A percentile compares a stretch with the other conserved stretches of the same genome.
Evolutionary conservation across 2,797 vertebrate genomes (phyloP).

Genomic region (Brachymystax lenok): DNA sequence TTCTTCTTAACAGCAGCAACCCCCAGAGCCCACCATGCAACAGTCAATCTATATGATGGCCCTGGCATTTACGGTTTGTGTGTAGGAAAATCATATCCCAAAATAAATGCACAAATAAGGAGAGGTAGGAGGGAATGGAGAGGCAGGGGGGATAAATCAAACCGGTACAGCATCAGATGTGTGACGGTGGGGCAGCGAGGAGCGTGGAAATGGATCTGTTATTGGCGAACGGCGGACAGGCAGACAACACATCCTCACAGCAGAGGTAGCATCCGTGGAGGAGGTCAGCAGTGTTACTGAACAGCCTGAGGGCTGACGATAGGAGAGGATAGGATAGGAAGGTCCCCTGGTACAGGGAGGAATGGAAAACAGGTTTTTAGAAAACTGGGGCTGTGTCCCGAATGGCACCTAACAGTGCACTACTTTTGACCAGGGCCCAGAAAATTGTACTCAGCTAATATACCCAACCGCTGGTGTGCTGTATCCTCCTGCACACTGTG

Average conservation of each 20-base stretch:
- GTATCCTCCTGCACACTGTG: background rate
- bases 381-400: background rate
- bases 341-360: constrained; percentile 33
- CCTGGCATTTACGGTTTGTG: constrained; percentile 40
- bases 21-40: constrained; percentile 19
- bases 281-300: constrained; percentile 46
- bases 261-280: constrained; percentile 41
- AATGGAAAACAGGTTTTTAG: constrained; percentile 13
- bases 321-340: constrained; percentile 45
- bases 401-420: background rate
- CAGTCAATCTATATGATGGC: constrained; percentile 64
- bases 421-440: background rate
- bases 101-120: constrained; percentile 50
- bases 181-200: constrained; percentile 31
- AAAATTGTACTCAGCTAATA: background rate
- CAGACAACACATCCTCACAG: constrained; percentile 41
- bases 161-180: constrained; percentile 45
- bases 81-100: constrained; percentile 53
- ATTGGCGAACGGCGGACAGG: constrained; percentile 34
- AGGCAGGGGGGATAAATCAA: constrained; percentile 52
- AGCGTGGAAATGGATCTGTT: constrained; percentile 40
- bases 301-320: constrained; percentile 55
- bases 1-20: constrained; percentile 30
- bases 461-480: background rate
- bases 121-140: constrained; percentile 17